These are phyloP conservation scores for Lithobius niger DNA, from an alignment of 1,140 invertebrate species.

Conservation along the genomic window DNA sequence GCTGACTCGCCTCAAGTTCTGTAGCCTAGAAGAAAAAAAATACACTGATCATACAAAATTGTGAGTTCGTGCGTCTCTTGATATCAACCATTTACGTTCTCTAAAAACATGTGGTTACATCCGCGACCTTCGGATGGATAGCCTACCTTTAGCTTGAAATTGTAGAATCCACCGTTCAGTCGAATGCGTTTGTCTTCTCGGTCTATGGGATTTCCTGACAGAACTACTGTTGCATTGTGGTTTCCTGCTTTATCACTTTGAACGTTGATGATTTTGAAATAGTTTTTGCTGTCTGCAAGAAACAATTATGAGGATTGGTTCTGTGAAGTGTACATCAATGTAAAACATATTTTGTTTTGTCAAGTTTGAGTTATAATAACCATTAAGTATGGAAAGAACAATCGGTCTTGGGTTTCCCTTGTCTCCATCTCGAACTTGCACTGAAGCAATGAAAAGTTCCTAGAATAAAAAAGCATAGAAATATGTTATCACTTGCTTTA, in stretches of 20 bases:
- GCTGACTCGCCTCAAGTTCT: slow-evolving; percentile 54
- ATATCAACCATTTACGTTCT: too few relatives aligned
- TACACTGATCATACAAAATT: too few relatives aligned
- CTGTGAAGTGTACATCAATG: too few relatives aligned
- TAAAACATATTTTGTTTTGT: neutral
- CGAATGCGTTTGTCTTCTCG: slow-evolving; percentile 55
- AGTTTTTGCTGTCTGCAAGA: slow-evolving; percentile 40
- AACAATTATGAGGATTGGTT: too few relatives aligned
- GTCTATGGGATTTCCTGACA: slow-evolving; percentile 49
- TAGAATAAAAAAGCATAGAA: too few relatives aligned
- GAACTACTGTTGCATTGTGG: slow-evolving; percentile 36
- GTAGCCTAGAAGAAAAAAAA: slow-evolving; percentile 40
- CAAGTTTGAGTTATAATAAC: slow-evolving; percentile 30
- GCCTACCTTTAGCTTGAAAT: slow-evolving; percentile 47
- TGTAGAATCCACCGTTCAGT: slow-evolving; percentile 62
- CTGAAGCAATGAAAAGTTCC: too few relatives aligned
- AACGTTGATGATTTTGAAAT: slow-evolving; percentile 40
- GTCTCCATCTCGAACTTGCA: slow-evolving; percentile 60
- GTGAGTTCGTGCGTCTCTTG: too few relatives aligned
- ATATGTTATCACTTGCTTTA: too few relatives aligned
- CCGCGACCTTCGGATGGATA: neutral
- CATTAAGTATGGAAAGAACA: slow-evolving; percentile 41
- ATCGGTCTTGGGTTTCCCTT: slow-evolving; percentile 52
- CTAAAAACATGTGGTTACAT: neutral
- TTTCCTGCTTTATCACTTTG: slow-evolving; percentile 14